Evolutionary conservation across 2,797 vertebrate genomes (phyloP).

Genomic region (Acanthis flammea): DNA sequence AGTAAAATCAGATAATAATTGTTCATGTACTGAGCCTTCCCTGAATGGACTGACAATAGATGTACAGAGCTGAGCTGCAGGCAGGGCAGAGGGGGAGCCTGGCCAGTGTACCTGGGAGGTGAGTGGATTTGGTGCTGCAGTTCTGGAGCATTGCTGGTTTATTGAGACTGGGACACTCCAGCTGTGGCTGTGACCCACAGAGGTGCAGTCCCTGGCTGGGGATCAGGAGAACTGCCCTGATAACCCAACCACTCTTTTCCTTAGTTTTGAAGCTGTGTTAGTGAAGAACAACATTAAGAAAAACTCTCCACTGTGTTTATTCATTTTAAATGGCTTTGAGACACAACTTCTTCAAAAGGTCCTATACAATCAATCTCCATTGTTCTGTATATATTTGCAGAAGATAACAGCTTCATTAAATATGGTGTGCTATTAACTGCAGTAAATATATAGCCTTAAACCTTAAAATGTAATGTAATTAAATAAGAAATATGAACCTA

Average conservation of each 20-base stretch:
- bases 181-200: background rate
- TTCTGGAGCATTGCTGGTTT: background rate
- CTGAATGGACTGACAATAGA: background rate
- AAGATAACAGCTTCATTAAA: conserved; percentile 53
- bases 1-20: conserved; percentile 4
- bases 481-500: conserved; percentile 57
- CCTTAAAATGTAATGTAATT: conserved; percentile 49
- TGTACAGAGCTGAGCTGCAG: background rate
- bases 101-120: background rate
- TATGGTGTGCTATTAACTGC: conserved; percentile 2
- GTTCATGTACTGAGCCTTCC: background rate
- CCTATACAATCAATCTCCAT: conserved; percentile 9
- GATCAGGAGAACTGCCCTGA: background rate
- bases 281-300: background rate
- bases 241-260: background rate
- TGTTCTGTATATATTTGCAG: conserved; percentile 27
- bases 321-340: conserved; percentile 3
- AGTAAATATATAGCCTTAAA: conserved; percentile 18
- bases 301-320: conserved; percentile 12
- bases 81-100: background rate
- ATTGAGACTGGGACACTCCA: too few relatives aligned
- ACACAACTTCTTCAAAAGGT: background rate
- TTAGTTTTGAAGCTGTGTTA: background rate
- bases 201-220: background rate
- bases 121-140: background rate